Conservation (phyloP, 2,797 vertebrate species). For the Sciaenops ocellatus region DNA sequence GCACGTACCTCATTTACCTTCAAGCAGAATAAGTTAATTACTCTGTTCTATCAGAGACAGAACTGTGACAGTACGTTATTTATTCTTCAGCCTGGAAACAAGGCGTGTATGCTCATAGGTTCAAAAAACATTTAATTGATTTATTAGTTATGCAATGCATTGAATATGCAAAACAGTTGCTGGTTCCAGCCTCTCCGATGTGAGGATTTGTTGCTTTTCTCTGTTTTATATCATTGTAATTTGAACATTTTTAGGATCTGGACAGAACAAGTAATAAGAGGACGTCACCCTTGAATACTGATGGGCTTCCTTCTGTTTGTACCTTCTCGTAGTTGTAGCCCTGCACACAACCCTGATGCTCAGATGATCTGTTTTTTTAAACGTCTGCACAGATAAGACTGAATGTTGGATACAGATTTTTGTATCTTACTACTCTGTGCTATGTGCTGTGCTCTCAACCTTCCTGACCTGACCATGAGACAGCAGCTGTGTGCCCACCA, state of each 20-base stretch:
- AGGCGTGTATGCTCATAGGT: neutral
- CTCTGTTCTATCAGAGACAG: conserved; percentile 1
- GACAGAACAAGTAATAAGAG: neutral
- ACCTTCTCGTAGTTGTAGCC: too few relatives aligned
- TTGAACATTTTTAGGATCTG: neutral
- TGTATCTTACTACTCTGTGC: neutral
- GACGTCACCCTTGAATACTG: neutral
- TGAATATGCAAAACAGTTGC: neutral
- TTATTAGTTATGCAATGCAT: neutral
- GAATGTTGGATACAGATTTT: neutral
- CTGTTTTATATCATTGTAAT: neutral
- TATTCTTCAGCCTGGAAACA: neutral
- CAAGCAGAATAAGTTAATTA: neutral
- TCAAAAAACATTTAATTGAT: neutral
- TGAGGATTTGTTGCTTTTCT: neutral
- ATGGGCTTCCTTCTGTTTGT: neutral
- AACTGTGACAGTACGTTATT: neutral
- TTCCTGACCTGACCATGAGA: conserved; percentile 31
- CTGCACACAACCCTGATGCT: neutral
- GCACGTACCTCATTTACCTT: conserved; percentile 12
- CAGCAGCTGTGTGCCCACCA: neutral
- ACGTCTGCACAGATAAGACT: neutral
- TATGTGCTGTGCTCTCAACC: neutral
- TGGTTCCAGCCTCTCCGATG: neutral
- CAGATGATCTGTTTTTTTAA: neutral